Evolutionary conservation across 1,140 invertebrate species (phyloP), one percentile per base, ranked within the genome.

Genomic region (Physella acuta): DNA sequence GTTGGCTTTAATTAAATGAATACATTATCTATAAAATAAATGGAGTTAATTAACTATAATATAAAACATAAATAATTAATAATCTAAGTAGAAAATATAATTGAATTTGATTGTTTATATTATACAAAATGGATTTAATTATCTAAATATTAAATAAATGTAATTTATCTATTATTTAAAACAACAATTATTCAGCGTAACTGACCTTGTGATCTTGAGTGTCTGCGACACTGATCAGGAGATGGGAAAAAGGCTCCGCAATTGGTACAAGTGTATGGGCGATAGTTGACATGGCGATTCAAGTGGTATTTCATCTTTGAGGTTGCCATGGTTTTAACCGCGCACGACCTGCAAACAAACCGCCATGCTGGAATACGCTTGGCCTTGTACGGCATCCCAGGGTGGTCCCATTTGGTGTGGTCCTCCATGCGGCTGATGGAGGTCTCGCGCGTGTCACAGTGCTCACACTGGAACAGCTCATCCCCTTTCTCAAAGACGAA

Each of bases 231-330:
- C 62, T 75, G 71, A 64, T 75, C 74, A n/a, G 74, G 69, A 20
- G 74, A 75, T 14, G 71, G 67, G 49, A 70, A 75, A 44, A 68
- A 68, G 5, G 69, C 44, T 0, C 71, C 62, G 60, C 74, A 75
- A 34, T 71, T 68, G 16, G 44, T 61, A 56, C 74, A 75, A 28
- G 71, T 72, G 66, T 75, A 75, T 20, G 74, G 74, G 1, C 71
- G 56, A 60, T 75, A 75, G 52, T 70, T 70, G 52, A 75, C 64
- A 60, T 75, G 74, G 8, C 74, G 71, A 53, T 72, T 72, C 33
- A 75, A 62, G 58, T 75, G 74, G 56, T 71, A 73, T 11, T 71
- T 65, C 74, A 75, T 75, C 66, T 75, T 75, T 44, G 70, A 71
- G 28, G 65, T 69, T 24, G 71, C 74, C 55, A 67, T 62, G n/a